These are phyloP conservation scores for Xylocopa sonorina DNA, from an alignment of 1,140 invertebrate genomes.

Conservation along the genomic window DNA sequence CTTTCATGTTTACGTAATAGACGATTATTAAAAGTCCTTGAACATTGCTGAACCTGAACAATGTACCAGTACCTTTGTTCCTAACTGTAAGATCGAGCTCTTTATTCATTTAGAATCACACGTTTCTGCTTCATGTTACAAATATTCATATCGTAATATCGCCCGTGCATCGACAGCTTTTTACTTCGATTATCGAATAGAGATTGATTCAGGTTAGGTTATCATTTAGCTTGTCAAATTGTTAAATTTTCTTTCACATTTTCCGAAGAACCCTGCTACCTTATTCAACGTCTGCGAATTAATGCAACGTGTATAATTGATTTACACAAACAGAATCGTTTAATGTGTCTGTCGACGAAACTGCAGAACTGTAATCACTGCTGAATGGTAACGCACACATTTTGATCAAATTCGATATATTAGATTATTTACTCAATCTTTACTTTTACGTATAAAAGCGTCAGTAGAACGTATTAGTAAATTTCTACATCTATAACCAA, in stretches of 20 bases:
- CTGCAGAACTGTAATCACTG: not conserved
- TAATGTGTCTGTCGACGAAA: no score
- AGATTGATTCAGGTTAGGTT: constrained; percentile 37
- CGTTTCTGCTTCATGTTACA: not conserved
- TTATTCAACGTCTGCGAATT: not conserved
- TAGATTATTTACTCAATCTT: not conserved
- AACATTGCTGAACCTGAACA: constrained; percentile 25
- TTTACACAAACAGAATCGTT: no score
- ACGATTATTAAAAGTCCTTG: constrained; percentile 30
- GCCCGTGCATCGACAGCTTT: not conserved
- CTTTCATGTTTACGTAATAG: not conserved
- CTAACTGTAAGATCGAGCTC: constrained; percentile 13
- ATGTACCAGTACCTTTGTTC: constrained; percentile 53
- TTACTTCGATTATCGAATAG: not conserved
- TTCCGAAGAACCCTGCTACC: not conserved
- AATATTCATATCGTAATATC: not conserved
- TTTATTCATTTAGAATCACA: constrained; percentile 13
- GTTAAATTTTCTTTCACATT: not conserved
- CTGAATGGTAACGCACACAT: not conserved
- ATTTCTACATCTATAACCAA: not conserved
- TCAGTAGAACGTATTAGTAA: not conserved
- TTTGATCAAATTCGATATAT: not conserved
- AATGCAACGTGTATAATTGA: not conserved
- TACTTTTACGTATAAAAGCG: not conserved
- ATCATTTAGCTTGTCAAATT: not conserved